Conservation (phyloP, 2,888 invertebrate species). For the Myopa tessellatipennis region DNA sequence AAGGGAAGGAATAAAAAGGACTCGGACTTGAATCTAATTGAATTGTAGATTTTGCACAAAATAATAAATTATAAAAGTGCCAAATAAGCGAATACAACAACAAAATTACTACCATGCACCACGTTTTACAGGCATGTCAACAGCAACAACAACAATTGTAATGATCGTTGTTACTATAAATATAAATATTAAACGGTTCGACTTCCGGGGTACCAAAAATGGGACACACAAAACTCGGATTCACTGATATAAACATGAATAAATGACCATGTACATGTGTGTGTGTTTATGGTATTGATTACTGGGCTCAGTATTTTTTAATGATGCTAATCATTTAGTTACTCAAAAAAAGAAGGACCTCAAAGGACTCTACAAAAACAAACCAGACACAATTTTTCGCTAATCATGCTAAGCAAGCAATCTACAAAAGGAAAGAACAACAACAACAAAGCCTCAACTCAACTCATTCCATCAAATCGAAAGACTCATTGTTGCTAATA, state of each 20-base stretch:
- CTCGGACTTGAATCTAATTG: background rate
- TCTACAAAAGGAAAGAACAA: background rate
- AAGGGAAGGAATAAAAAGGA: background rate
- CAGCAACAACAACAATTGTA: slow-evolving; percentile 23
- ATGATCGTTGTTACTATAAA: slow-evolving; percentile 15
- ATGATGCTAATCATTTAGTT: slow-evolving; percentile 1
- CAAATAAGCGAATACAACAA: slow-evolving; percentile 18
- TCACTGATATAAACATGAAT: background rate
- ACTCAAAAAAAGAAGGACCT: background rate
- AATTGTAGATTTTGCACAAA: slow-evolving; percentile 21
- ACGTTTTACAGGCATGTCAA: slow-evolving; percentile 18
- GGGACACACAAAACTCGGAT: background rate
- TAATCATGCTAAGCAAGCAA: slow-evolving; percentile 11
- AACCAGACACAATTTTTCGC: slow-evolving; percentile 6
- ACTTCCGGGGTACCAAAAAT: slow-evolving; percentile 20
- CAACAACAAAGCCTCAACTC: background rate
- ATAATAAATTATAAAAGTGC: background rate
- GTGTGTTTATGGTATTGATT: background rate
- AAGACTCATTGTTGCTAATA: no score
- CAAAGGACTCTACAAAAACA: background rate
- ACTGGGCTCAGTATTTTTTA: background rate
- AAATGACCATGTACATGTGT: background rate
- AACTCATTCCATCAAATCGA: no score
- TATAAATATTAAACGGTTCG: slow-evolving; percentile 38
- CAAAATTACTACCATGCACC: slow-evolving; percentile 12